These are phyloP conservation scores for Polietes domitor DNA, from an alignment of 2,888 invertebrate genomes.

Conservation along the genomic window DNA sequence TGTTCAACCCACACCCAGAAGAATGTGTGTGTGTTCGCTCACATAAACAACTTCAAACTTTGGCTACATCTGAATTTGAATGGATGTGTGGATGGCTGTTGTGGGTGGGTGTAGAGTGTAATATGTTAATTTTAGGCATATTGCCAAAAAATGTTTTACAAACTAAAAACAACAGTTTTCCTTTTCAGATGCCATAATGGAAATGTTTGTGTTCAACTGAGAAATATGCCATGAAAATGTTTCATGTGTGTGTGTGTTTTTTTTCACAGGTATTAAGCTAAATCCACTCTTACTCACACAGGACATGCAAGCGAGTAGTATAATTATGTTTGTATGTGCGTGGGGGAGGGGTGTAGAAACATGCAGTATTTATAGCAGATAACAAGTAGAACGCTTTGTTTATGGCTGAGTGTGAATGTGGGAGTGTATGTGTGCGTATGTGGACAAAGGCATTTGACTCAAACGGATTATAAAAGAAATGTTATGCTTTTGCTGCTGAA, in stretches of 20 bases:
- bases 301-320: neutral
- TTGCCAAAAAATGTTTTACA: slow-evolving; percentile 57
- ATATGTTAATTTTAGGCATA: slow-evolving; percentile 62
- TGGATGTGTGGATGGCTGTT: neutral
- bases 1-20: slow-evolving; percentile 4
- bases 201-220: slow-evolving; percentile 27
- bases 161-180: slow-evolving; percentile 33
- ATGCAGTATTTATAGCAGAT: slow-evolving; percentile 1
- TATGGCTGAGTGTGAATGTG: neutral
- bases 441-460: neutral
- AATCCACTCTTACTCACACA: neutral
- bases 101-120: slow-evolving; percentile 43
- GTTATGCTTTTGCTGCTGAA: slow-evolving; percentile 11
- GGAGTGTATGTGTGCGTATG: neutral
- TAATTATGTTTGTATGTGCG: neutral
- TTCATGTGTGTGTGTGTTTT: no score
- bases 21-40: neutral
- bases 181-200: neutral
- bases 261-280: slow-evolving; percentile 34
- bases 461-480: slow-evolving; percentile 12
- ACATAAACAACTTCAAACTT: slow-evolving; percentile 8
- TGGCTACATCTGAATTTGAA: neutral
- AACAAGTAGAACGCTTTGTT: slow-evolving; percentile 4
- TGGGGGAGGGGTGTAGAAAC: neutral
- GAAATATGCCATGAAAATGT: slow-evolving; percentile 37